Percentiles rank a stretch among this genome's conserved stretches.
Evolutionary conservation across 2,888 invertebrate species (phyloP).

Genomic region (Metacarcinus magister): DNA sequence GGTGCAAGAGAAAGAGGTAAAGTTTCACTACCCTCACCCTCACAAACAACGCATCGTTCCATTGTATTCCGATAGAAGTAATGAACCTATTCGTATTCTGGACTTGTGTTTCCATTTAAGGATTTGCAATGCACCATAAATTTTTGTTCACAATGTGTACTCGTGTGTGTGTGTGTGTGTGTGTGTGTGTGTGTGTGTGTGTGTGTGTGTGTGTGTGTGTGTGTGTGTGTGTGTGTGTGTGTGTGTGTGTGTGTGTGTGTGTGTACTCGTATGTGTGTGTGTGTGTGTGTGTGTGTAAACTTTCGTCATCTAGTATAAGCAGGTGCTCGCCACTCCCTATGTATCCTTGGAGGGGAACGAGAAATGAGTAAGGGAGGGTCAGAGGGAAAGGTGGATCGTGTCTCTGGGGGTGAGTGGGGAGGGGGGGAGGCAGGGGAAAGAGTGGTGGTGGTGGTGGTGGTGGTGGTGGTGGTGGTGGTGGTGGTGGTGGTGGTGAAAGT

Average conservation of each 20-base stretch:
- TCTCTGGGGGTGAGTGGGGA: not conserved
- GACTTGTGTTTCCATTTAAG: not conserved
- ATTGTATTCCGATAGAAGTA: not conserved
- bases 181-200: constrained; percentile 50
- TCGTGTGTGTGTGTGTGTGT: constrained; percentile 35
- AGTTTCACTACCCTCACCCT: not conserved
- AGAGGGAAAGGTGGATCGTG: not conserved
- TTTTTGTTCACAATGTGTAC: not conserved
- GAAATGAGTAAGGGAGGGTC: not conserved
- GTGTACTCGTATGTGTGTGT: not conserved
- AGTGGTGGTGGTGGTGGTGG: constrained; percentile 5
- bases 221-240: constrained; percentile 32
- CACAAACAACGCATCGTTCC: not conserved
- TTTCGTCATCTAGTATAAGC: not conserved
- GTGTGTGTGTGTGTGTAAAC: constrained; percentile 16
- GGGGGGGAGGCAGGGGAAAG: not conserved
- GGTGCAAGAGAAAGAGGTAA: not conserved
- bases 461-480: not conserved
- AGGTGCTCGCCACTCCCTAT: not conserved
- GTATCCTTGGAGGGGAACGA: not conserved
- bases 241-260: constrained; percentile 47
- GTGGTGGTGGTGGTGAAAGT: not conserved
- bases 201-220: not conserved
- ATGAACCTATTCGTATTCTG: not conserved
- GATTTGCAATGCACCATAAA: not conserved